Evolutionary conservation across 2,113 vertebrate genomes (phyloP), one percentile per base, ranked within the genome.

Genomic region (Syngnathus scovelli): DNA sequence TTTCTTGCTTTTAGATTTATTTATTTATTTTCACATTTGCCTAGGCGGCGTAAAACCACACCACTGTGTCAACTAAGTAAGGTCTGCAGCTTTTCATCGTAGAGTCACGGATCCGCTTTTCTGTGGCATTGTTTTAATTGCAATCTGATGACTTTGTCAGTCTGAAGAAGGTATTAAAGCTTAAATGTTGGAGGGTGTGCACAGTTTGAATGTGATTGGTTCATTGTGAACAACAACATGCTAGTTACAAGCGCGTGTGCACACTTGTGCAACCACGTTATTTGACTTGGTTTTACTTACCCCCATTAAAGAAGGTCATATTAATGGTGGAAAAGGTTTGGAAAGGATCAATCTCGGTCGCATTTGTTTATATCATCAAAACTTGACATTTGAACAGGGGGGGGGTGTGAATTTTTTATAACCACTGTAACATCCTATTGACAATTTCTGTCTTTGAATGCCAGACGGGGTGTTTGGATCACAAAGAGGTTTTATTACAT

Each of bases 1-100:
- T 86, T 87, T 88, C 86, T 84, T 88, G 90, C 91, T 90, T 89
- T 90, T 23, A 62, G 41, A 61, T 89, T 89, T 91, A 90, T 92
- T 90, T 92, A 27, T 15, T 89, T 90, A 15, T 56, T 56, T 33
- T 90, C 86, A 78, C 88, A 90, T 90, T 90, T 88, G 83, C 79
- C 79, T 76, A 74, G 80, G 78, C 76, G 74, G 82, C 81, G 83
- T 88, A 82, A 90, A 89, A 89, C 81, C 85, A 76, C 70, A 71
- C 69, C 74, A 75, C 64, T 69, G 87, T 89, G 88, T 86, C 54
- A 19, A 83, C 83, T 83, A 87, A 90, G 80, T 90, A 62, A 80
- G 82, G 75, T 72, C 69, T 76, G 55, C 21, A 74, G 75, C 77
- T 82, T 83, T 77, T 69, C 68, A 66, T 80, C 68, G 68, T 21